Evolutionary conservation across 2,113 vertebrate species (phyloP).

Genomic region (Chaetura pelagica): DNA sequence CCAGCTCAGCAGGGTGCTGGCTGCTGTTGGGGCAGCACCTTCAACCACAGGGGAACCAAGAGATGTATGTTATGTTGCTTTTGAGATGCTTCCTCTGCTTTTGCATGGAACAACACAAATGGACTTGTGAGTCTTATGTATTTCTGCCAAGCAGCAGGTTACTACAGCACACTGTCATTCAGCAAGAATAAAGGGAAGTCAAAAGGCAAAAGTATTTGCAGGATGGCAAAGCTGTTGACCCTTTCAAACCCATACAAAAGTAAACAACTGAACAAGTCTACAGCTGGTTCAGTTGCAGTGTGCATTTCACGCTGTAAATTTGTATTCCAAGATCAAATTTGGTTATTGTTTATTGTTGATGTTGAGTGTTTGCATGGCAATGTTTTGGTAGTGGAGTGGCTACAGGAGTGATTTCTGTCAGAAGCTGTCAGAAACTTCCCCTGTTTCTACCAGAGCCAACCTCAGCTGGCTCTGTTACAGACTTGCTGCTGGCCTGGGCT

Average conservation of each 20-base stretch:
- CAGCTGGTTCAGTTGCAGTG: not conserved
- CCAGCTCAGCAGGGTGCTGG: not conserved
- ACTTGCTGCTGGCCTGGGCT: not conserved
- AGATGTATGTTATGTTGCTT: fast-evolving
- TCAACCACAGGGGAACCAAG: not conserved
- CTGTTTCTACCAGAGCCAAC: not conserved
- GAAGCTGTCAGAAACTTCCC: too few relatives aligned
- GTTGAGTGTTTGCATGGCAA: too few relatives aligned
- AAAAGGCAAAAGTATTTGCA: not conserved
- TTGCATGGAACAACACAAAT: fast-evolving
- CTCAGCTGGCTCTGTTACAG: not conserved
- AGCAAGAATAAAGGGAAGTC: not conserved
- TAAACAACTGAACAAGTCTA: not conserved
- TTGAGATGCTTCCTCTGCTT: not conserved
- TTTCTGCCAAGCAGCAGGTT: not conserved
- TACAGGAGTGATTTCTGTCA: too few relatives aligned
- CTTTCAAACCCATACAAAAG: not conserved
- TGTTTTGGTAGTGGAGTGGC: too few relatives aligned
- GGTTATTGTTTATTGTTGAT: constrained; percentile 12
- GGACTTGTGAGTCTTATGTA: not conserved
- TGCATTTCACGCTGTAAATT: constrained; percentile 7
- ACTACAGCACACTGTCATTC: not conserved
- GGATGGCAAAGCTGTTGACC: not conserved
- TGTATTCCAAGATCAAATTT: not conserved
- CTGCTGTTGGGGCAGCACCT: not conserved